Evolutionary conservation across 1,140 invertebrate species (phyloP).

Genomic region (Melitaea cinxia): DNA sequence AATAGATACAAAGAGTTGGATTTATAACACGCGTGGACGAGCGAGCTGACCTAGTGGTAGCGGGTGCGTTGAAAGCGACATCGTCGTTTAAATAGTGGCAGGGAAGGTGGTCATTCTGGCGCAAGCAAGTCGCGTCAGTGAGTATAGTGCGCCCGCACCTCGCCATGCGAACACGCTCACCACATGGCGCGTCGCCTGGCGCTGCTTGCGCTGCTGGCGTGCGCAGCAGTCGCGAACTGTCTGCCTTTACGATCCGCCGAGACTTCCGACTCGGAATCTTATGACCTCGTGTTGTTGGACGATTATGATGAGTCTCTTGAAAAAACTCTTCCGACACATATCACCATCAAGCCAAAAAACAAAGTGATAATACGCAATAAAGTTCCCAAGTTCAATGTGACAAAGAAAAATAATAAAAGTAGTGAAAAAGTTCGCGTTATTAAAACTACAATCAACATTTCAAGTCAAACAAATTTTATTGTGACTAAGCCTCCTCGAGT

Average conservation of each 20-base stretch:
- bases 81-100: slow-evolving; percentile 68
- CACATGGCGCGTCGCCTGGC: slow-evolving; percentile 78
- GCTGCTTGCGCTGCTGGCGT: slow-evolving; percentile 71
- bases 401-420: slow-evolving; percentile 57
- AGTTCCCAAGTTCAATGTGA: slow-evolving; percentile 58
- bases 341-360: slow-evolving; percentile 48
- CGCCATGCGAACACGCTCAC: slow-evolving; percentile 76
- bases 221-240: slow-evolving; percentile 51
- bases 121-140: slow-evolving; percentile 36
- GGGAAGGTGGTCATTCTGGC: slow-evolving; percentile 63
- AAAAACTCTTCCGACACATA: slow-evolving; percentile 34
- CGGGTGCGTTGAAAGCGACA: slow-evolving; percentile 69
- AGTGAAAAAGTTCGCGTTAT: slow-evolving; percentile 63
- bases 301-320: slow-evolving; percentile 65
- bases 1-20: slow-evolving; percentile 46
- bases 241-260: slow-evolving; percentile 43
- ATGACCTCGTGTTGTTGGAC: slow-evolving; percentile 61
- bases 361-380: slow-evolving; percentile 67
- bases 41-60: slow-evolving; percentile 64
- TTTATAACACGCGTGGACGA: slow-evolving; percentile 42
- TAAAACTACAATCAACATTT: slow-evolving; percentile 72
- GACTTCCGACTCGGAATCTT: slow-evolving; percentile 53
- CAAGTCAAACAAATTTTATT: slow-evolving; percentile 72
- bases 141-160: slow-evolving; percentile 74
- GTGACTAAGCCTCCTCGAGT: slow-evolving; percentile 56